Evolutionary conservation across 2,113 vertebrate species (phyloP).

Genomic region (Chinchilla lanigera): DNA sequence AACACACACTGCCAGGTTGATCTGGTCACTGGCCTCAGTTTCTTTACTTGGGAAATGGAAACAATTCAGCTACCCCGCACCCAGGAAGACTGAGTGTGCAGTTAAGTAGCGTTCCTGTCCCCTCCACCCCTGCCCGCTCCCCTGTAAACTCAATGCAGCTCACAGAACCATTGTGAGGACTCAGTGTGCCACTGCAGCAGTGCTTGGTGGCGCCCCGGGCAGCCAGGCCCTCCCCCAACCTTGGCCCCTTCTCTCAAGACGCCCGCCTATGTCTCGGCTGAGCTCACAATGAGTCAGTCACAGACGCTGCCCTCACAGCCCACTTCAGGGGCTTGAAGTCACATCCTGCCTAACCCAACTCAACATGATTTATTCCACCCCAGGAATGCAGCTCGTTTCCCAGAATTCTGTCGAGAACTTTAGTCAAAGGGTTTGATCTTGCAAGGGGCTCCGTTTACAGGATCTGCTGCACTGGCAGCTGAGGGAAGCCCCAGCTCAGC

Average conservation of each 20-base stretch:
- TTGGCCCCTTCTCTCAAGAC: slow-evolving; percentile 57
- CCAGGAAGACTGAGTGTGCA: not conserved
- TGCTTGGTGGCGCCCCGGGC: not conserved
- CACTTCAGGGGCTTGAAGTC: slow-evolving; percentile 66
- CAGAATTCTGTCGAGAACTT: slow-evolving; percentile 65
- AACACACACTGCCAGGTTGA: not conserved
- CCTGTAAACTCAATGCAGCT: not conserved
- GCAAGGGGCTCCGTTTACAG: slow-evolving; percentile 5
- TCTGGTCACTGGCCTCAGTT: not conserved
- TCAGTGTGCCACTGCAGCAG: not conserved
- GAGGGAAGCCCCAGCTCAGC: not conserved
- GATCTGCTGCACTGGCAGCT: not conserved
- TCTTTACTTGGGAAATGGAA: not conserved
- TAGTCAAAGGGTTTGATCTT: slow-evolving; percentile 48
- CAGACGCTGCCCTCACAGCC: slow-evolving; percentile 34
- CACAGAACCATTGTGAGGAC: slow-evolving; percentile 21
- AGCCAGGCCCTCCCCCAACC: slow-evolving; percentile 7
- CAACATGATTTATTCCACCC: slow-evolving; percentile 66
- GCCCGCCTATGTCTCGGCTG: not conserved
- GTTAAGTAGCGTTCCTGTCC: not conserved
- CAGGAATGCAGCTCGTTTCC: slow-evolving; percentile 73
- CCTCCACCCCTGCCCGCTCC: rapidly evolving
- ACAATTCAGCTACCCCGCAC: not conserved
- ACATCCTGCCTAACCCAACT: slow-evolving; percentile 75
- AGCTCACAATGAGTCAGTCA: slow-evolving; percentile 71